A percentile compares a stretch with the other conserved stretches of the same genome.
Evolutionary conservation across 1,140 invertebrate species (phyloP).

Genomic region (Drosophila nigromelanica): DNA sequence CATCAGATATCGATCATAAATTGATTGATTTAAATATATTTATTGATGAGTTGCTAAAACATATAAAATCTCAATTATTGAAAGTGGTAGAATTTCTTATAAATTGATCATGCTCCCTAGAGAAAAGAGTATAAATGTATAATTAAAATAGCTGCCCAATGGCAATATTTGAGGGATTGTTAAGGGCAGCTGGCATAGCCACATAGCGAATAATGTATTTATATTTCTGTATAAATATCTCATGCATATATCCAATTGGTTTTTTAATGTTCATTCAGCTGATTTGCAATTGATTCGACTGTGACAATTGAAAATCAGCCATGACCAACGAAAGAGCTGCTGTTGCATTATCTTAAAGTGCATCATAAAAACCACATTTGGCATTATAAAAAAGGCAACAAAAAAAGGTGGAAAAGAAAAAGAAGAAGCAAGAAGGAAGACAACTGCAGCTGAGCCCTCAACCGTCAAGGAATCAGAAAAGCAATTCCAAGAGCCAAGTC

Average conservation of each 20-base stretch:
- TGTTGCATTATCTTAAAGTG: slow-evolving; percentile 74
- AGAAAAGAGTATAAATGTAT: neutral
- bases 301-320: slow-evolving; percentile 72
- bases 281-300: slow-evolving; percentile 52
- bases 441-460: slow-evolving; percentile 60
- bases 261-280: slow-evolving; percentile 49
- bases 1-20: neutral
- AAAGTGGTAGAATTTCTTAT: too few relatives aligned
- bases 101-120: neutral
- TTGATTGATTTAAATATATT: neutral
- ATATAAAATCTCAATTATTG: too few relatives aligned
- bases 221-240: neutral
- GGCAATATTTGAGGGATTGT: neutral
- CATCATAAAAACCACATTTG: slow-evolving; percentile 79
- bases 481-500: slow-evolving; percentile 12
- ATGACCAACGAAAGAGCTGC: slow-evolving; percentile 50
- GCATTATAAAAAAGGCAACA: slow-evolving; percentile 63
- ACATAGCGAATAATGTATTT: neutral
- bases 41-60: too few relatives aligned
- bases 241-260: slow-evolving; percentile 17
- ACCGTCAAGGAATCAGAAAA: slow-evolving; percentile 20
- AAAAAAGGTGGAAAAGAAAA: slow-evolving; percentile 8
- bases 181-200: too few relatives aligned
- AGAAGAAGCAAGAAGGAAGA: neutral
- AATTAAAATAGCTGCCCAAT: neutral